These are phyloP conservation scores for Hecatera dysodea DNA, from an alignment of 2,888 invertebrate genomes.

Conservation along the genomic window DNA sequence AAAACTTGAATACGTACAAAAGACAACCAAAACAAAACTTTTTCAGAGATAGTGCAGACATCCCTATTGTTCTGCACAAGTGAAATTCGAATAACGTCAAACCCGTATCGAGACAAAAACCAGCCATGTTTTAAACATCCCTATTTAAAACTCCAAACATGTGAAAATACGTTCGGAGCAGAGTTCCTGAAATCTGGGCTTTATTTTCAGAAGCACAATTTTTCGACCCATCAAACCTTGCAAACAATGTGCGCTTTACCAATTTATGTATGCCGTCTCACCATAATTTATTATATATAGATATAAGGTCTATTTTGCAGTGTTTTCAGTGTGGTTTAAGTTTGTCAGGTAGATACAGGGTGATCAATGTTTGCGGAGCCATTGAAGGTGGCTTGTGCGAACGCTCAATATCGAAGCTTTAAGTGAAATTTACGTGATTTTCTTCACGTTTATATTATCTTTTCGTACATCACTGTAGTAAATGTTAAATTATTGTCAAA, in stretches of 20 bases:
- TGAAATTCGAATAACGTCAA: neutral
- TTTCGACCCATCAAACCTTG: conserved; percentile 60
- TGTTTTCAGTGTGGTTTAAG: neutral
- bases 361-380: conserved; percentile 64
- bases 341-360: conserved; percentile 52
- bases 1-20: neutral
- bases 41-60: neutral
- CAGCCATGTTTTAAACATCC: neutral
- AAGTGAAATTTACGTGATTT: conserved; percentile 43
- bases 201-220: conserved; percentile 61
- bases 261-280: neutral
- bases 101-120: neutral
- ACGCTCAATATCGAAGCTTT: conserved; percentile 40
- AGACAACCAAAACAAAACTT: neutral
- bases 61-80: neutral
- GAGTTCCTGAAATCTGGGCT: conserved; percentile 43
- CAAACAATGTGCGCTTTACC: conserved; percentile 57
- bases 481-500: conserved; percentile 10
- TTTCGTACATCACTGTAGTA: neutral
- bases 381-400: conserved; percentile 53
- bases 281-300: rapidly evolving
- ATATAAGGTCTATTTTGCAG: neutral
- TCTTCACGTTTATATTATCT: conserved; percentile 12
- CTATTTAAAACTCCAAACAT: conserved; percentile 34
- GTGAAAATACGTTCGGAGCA: conserved; percentile 24